Evolutionary conservation across 2,888 invertebrate genomes (phyloP).

Genomic region (Standfussiana lucernea): DNA sequence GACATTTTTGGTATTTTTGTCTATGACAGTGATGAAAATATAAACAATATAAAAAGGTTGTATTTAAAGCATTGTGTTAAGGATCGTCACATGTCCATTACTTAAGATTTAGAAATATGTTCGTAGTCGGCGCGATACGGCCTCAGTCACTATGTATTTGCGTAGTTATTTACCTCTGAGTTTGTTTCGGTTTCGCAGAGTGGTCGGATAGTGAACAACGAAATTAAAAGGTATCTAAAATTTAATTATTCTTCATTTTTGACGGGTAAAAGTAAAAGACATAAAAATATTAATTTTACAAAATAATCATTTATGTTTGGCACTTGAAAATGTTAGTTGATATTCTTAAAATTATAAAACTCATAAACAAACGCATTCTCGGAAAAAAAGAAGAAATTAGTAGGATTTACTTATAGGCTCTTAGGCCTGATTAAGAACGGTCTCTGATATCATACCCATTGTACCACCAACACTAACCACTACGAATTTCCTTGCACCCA

Average conservation of each 20-base stretch:
- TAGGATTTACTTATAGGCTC: neutral
- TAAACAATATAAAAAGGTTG: too few relatives aligned
- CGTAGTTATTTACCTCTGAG: neutral
- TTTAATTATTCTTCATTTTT: too few relatives aligned
- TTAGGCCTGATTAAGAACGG: neutral
- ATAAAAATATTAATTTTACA: neutral
- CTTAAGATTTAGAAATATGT: neutral
- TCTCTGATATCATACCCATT: neutral
- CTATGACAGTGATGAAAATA: too few relatives aligned
- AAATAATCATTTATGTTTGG: too few relatives aligned
- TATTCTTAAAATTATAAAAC: neutral
- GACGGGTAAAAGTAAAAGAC: neutral
- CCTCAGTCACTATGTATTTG: neutral
- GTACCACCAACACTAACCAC: neutral
- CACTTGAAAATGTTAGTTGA: too few relatives aligned
- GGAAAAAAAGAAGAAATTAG: accelerated
- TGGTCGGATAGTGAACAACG: neutral
- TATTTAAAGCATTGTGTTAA: too few relatives aligned
- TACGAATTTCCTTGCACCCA: neutral
- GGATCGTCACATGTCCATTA: too few relatives aligned
- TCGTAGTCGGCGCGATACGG: neutral
- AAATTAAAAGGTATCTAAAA: neutral
- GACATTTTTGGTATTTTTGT: too few relatives aligned
- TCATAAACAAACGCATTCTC: neutral
- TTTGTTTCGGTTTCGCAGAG: neutral